phyloP scores from a whole-genome alignment of 2,888 invertebrate genomes.

The Sturmia bella region DNA sequence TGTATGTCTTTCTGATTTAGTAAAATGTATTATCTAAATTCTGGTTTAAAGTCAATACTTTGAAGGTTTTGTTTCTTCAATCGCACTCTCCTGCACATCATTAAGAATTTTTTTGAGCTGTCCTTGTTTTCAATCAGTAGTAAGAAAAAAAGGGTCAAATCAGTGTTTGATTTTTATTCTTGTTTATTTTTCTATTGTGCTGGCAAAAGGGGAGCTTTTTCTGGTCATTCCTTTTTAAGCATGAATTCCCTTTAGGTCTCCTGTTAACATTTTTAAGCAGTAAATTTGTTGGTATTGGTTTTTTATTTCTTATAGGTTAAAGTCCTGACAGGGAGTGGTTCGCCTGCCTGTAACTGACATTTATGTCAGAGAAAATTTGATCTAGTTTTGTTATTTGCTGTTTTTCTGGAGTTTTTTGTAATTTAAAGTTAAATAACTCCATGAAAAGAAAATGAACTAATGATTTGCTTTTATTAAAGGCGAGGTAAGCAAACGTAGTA shows the following conservation, averaged over 20 bases:
- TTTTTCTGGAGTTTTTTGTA: not conserved
- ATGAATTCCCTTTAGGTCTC: conserved; percentile 39
- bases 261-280: not conserved
- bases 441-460: not conserved
- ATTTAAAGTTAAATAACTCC: conserved; percentile 48
- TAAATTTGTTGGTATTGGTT: not conserved
- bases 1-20: not conserved
- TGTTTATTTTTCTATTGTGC: conserved; percentile 6
- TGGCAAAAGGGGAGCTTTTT: conserved; percentile 43
- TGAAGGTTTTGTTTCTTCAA: too few relatives aligned
- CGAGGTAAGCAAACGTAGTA: not conserved
- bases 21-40: conserved; percentile 42
- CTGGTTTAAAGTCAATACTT: conserved; percentile 34
- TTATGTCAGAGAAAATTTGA: conserved; percentile 57
- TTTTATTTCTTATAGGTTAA: conserved; percentile 22
- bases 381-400: conserved; percentile 28
- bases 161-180: conserved; percentile 16
- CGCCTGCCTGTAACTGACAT: conserved; percentile 51
- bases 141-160: conserved; percentile 51
- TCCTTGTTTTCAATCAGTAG: not conserved
- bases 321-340: conserved; percentile 49
- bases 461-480: not conserved
- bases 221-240: conserved; percentile 64
- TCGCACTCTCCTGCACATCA: too few relatives aligned
- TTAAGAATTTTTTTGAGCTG: too few relatives aligned